A percentile compares a stretch with the other conserved stretches of the same genome.
phyloP scores from a whole-genome alignment of 2,888 invertebrate species.

The Aspidiotus destructor region DNA sequence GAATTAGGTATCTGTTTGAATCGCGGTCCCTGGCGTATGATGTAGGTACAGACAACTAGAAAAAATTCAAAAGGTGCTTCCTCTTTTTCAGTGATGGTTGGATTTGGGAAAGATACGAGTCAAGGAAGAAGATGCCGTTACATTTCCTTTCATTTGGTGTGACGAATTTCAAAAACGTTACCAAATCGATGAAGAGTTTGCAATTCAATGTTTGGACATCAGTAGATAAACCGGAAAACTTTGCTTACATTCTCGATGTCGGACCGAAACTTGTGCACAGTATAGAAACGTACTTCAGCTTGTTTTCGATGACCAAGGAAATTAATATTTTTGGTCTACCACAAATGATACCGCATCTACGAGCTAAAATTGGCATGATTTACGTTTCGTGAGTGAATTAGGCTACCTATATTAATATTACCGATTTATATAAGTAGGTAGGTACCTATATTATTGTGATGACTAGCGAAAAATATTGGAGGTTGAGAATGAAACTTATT shows the following conservation, averaged over 20 bases:
- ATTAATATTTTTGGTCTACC: conserved; percentile 22
- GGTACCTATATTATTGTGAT: too few relatives aligned
- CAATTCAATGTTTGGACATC: conserved; percentile 22
- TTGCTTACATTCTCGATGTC: conserved; percentile 4
- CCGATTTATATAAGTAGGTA: too few relatives aligned
- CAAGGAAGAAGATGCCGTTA: conserved; percentile 2
- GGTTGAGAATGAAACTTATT: too few relatives aligned
- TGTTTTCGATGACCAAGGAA: background rate
- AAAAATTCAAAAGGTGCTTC: background rate
- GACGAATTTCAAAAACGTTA: conserved; percentile 10
- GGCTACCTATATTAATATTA: too few relatives aligned
- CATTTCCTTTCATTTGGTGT: conserved; percentile 14
- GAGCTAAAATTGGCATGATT: conserved; percentile 25
- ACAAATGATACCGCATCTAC: conserved; percentile 16
- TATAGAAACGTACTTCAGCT: conserved; percentile 14
- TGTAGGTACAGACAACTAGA: background rate
- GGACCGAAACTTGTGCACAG: conserved; percentile 8
- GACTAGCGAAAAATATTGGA: too few relatives aligned
- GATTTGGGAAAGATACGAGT: background rate
- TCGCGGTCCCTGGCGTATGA: background rate
- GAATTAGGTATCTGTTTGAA: background rate
- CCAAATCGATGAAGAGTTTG: background rate
- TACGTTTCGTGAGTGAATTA: conserved; percentile 25
- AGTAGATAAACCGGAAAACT: background rate
- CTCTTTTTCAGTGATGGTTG: background rate